Conservation (phyloP, 2,113 vertebrate species). For the Cercocebus atys region DNA sequence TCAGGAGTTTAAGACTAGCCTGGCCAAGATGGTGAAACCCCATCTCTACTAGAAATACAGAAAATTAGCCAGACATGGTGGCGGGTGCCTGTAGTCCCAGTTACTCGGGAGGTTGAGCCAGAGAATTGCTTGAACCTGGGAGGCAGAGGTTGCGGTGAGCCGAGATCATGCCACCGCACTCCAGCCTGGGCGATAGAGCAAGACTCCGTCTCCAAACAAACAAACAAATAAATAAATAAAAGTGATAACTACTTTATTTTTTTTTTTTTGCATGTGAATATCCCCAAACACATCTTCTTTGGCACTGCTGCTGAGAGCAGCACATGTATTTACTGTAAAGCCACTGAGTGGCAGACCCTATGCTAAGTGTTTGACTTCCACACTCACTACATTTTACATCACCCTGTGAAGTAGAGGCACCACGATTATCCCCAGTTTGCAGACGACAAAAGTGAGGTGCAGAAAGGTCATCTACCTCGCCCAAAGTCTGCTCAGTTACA, state of each 20-base stretch:
- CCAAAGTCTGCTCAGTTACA: not conserved
- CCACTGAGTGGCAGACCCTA: no score
- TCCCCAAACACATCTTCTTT: not conserved
- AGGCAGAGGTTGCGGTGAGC: no score
- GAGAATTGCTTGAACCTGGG: no score
- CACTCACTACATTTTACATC: not conserved
- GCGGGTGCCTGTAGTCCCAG: rapidly evolving
- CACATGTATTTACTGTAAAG: not conserved
- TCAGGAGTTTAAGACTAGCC: no score
- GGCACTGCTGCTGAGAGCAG: not conserved
- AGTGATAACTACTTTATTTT: not conserved
- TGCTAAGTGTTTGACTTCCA: not conserved
- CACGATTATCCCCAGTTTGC: not conserved
- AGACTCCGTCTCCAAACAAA: no score
- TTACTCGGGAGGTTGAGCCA: no score
- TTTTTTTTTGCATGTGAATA: not conserved
- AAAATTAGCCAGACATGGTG: no score
- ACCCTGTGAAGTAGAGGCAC: not conserved
- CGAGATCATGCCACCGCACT: rapidly evolving
- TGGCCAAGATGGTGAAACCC: no score
- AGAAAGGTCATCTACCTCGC: not conserved
- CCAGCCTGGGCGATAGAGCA: no score
- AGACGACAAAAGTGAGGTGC: not conserved
- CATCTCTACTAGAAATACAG: no score
- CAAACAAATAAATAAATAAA: not conserved